Percentiles rank a stretch among this genome's conserved stretches.
phyloP scores from a whole-genome alignment of 2,113 vertebrate genomes.

The Noctilio leporinus region DNA sequence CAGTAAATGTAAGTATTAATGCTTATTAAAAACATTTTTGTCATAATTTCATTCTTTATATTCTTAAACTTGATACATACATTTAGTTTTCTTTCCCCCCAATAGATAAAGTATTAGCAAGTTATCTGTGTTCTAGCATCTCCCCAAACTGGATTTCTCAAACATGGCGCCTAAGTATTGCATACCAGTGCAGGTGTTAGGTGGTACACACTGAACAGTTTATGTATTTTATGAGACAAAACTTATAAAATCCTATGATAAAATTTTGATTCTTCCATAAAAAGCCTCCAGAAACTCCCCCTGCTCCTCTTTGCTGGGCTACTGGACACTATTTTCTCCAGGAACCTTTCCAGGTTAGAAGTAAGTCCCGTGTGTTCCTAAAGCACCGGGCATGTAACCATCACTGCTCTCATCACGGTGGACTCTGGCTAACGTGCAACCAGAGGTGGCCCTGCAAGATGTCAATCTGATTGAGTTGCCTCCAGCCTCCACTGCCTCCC shows the following conservation, averaged over 20 bases:
- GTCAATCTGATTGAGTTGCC: neutral
- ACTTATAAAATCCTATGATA: neutral
- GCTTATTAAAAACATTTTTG: conserved; percentile 8
- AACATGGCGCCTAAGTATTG: neutral
- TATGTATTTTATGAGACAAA: neutral
- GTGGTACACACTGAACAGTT: neutral
- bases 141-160: neutral
- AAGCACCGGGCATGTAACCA: neutral
- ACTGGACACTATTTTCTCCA: neutral
- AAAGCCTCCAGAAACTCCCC: neutral
- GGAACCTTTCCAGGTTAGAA: neutral
- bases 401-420: neutral
- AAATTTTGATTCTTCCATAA: neutral
- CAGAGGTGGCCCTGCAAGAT: neutral
- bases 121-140: neutral
- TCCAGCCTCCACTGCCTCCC: neutral
- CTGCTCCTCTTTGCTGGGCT: neutral
- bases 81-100: neutral
- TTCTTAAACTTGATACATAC: neutral
- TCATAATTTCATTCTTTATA: neutral
- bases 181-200: neutral
- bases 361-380: neutral
- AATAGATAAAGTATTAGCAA: neutral
- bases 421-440: neutral
- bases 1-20: neutral